These are phyloP conservation scores for Tautogolabrus adspersus DNA, from an alignment of 2,113 vertebrate genomes.

Conservation along the genomic window DNA sequence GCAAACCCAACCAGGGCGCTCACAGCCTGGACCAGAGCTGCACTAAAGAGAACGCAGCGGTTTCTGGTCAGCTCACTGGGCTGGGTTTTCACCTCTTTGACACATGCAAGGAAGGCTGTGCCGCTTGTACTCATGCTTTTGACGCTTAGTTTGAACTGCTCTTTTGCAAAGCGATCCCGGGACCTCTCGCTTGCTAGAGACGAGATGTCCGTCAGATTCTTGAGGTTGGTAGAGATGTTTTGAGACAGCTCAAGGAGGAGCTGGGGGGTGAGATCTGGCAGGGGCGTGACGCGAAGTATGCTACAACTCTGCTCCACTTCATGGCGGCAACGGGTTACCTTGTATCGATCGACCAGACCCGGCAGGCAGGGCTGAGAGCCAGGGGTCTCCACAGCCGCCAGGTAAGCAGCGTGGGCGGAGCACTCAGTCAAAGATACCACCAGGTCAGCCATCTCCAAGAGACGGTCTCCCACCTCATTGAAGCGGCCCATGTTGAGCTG, in stretches of 20 bases:
- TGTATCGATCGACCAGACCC: slow-evolving; percentile 97
- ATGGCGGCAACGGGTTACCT: slow-evolving; percentile 95
- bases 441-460: slow-evolving; percentile 93
- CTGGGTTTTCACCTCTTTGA: slow-evolving; percentile 94
- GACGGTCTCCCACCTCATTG: slow-evolving; percentile 91
- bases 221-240: slow-evolving; percentile 94
- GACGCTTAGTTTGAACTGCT: slow-evolving; percentile 97
- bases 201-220: slow-evolving; percentile 94
- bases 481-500: slow-evolving; percentile 99
- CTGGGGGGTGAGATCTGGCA: slow-evolving; percentile 93
- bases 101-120: slow-evolving; percentile 94
- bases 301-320: slow-evolving; percentile 96
- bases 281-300: slow-evolving; percentile 87
- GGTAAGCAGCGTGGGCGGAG: slow-evolving; percentile 95
- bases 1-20: slow-evolving; percentile 95
- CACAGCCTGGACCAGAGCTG: slow-evolving; percentile 93
- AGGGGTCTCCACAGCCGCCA: slow-evolving; percentile 91
- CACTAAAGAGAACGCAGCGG: slow-evolving; percentile 94
- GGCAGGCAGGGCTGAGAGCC: slow-evolving; percentile 91
- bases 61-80: slow-evolving; percentile 93
- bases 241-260: slow-evolving; percentile 96
- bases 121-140: slow-evolving; percentile 97
- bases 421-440: slow-evolving; percentile 96
- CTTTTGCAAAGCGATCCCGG: slow-evolving; percentile 93
- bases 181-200: slow-evolving; percentile 93